Base-by-base conservation (phyloP, 2,888 invertebrate species). In the Drosophila mercatorum region DNA sequence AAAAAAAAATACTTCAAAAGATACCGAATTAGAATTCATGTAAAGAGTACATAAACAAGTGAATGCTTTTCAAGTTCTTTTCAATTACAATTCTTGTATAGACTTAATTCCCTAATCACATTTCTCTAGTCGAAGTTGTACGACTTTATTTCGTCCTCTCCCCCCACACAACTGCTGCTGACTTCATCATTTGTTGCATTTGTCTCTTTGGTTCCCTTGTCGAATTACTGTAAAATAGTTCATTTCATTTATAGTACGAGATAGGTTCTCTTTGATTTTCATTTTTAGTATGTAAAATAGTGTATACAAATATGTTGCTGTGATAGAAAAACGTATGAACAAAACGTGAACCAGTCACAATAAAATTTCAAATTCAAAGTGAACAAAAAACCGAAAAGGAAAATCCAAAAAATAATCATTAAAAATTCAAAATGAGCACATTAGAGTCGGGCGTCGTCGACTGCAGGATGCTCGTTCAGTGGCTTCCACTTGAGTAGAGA, bases 251-350 rank as follows among this genome's bases (percentile, higher is more conserved):
- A 14, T 28, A 40, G 41, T 68, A 41, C n/a, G 28, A 5, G 8
- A 14, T 55, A 36, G n/a, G 5, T 46, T 61, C 17, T 17, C n/a
- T 59, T 14, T 80, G 3, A 44, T 56, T 80, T 80, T 60, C 12
- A 80, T 68, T 75, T 78, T 68, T 86, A 77, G 83, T 79, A 77
- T 68, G 82, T 72, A 87, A 88, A 85, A 77, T 85, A 84, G 78
- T 80, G 78, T 86, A 90, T 90, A 90, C 89, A 90, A 88, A 85
- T 85, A 83, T 88, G 83, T 90, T 85, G 84, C 90, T 85, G 88
- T 88, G 90, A 90, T 85, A 90, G 88, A 85, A 88, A 79, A 89
- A 64, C 64, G 72, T 73, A 87, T 84, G 75, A 89, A 85, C 77
- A 89, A 87, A 89, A 82, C 68, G 88, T 77, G 80, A 85, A 88